Percentiles rank a stretch among this genome's conserved stretches.
phyloP scores from a whole-genome alignment of 1,140 invertebrate species.

The Euura saliciscinereae region DNA sequence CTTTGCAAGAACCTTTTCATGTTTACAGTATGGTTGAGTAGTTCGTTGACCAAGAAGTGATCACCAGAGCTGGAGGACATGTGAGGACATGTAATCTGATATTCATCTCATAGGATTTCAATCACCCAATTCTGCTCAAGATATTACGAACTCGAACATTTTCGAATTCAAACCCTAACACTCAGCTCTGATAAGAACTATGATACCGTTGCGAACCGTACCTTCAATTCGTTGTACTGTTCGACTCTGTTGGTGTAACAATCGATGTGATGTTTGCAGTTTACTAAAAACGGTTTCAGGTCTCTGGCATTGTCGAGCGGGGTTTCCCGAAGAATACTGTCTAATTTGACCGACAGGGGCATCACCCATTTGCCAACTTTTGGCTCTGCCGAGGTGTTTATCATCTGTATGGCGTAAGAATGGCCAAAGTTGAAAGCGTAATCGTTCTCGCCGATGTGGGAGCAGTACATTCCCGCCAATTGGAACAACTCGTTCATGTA shows the following conservation, averaged over 20 bases:
- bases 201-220: neutral
- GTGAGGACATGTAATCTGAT: too few relatives aligned
- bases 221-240: constrained; percentile 31
- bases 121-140: too few relatives aligned
- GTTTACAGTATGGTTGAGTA: too few relatives aligned
- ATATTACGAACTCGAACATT: too few relatives aligned
- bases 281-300: constrained; percentile 28
- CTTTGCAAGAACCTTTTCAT: neutral
- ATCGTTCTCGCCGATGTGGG: constrained; percentile 21
- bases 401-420: constrained; percentile 29
- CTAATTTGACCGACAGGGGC: constrained; percentile 33
- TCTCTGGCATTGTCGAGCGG: constrained; percentile 22
- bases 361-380: constrained; percentile 38
- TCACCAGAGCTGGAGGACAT: too few relatives aligned
- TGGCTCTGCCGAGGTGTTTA: constrained; percentile 12
- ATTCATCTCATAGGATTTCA: too few relatives aligned
- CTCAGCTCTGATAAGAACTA: too few relatives aligned
- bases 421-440: constrained; percentile 30
- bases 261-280: constrained; percentile 30
- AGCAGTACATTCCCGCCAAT: constrained; percentile 32
- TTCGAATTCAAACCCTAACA: too few relatives aligned
- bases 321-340: constrained; percentile 20
- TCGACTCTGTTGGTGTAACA: constrained; percentile 28
- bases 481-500: constrained; percentile 27
- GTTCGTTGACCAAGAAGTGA: too few relatives aligned